Evolutionary conservation across 2,888 invertebrate genomes (phyloP).

Genomic region (Pristionchus entomophagus): DNA sequence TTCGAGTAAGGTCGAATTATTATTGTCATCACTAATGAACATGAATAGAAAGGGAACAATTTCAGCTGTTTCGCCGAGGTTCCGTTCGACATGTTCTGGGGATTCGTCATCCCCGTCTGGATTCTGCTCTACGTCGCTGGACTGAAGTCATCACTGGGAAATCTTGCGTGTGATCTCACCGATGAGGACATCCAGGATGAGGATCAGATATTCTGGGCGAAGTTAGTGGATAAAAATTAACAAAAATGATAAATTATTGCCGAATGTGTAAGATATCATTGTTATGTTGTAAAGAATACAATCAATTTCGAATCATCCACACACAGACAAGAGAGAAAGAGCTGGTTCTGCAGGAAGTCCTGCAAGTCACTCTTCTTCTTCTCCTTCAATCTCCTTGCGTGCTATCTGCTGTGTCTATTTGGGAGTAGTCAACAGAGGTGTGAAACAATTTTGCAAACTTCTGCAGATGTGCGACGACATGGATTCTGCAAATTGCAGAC

Average conservation of each 20-base stretch:
- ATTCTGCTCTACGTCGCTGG: slow-evolving; percentile 54
- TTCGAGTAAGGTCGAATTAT: too few relatives aligned
- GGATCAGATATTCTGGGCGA: slow-evolving; percentile 61
- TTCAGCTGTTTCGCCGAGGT: slow-evolving; percentile 61
- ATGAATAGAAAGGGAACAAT: too few relatives aligned
- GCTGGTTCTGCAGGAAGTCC: slow-evolving; percentile 20
- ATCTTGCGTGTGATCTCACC: slow-evolving; percentile 61
- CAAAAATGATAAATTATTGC: too few relatives aligned
- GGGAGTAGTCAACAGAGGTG: slow-evolving; percentile 41
- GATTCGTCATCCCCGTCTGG: slow-evolving; percentile 65
- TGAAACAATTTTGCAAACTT: not conserved
- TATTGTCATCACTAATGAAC: too few relatives aligned
- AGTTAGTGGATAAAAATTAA: too few relatives aligned
- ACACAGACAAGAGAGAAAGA: too few relatives aligned
- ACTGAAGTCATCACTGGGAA: slow-evolving; percentile 60
- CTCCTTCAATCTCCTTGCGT: slow-evolving; percentile 40
- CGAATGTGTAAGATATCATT: too few relatives aligned
- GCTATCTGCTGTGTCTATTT: slow-evolving; percentile 41
- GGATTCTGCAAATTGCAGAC: too few relatives aligned
- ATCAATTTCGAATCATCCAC: too few relatives aligned
- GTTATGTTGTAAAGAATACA: too few relatives aligned
- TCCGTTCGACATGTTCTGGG: slow-evolving; percentile 62
- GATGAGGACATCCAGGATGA: slow-evolving; percentile 55
- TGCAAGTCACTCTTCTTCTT: slow-evolving; percentile 46
- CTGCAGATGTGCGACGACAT: too few relatives aligned